Base-by-base conservation (phyloP, 2,888 invertebrate genomes). In the Corythucha ciliata region DNA sequence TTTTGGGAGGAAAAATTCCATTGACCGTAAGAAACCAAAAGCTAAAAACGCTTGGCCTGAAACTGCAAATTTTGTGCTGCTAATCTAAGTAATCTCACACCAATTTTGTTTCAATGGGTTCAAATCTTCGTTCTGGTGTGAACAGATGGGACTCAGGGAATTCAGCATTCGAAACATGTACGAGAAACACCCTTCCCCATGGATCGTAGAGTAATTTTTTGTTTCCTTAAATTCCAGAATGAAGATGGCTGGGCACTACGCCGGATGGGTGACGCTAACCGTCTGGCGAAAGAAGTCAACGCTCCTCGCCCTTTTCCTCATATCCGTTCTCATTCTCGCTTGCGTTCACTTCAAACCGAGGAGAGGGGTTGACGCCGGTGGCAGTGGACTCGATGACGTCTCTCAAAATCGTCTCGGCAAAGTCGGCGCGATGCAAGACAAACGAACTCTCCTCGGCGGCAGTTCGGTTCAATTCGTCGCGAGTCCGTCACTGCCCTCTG, bases 211-310 rank as follows among this genome's bases (percentile, higher is more conserved):
- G n/a, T n/a, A n/a, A n/a, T n/a, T n/a, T n/a, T n/a, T n/a, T n/a
- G n/a, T n/a, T n/a, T n/a, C n/a, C n/a, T n/a, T n/a, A 27, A 34
- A 16, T 54, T 56, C 33, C 45, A 54, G 50, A 47, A 58, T 59
- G 59, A 59, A 55, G 55, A 44, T 59, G 37, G 57, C 53, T 29
- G 56, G 54, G 24, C 54, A 58, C 40, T 66, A 64, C 59, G 65
- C 70, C 50, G 70, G 71, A 34, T 68, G 70, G 54, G 57, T 73
- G 22, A 66, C 69, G 44, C 63, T 71, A 34, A 70, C 72, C 48
- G 69, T 69, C 48, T 73, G 73, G 70, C 64, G 74, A 47, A 70
- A 70, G 57, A 73, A 73, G 62, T 69, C 72, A 14, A 69, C 71
- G 18, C 61, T 74, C 49, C 62, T 74, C 21, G 63, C 71, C 25